Base-by-base conservation (phyloP, 2,113 vertebrate species). In the Halichoerus grypus region DNA sequence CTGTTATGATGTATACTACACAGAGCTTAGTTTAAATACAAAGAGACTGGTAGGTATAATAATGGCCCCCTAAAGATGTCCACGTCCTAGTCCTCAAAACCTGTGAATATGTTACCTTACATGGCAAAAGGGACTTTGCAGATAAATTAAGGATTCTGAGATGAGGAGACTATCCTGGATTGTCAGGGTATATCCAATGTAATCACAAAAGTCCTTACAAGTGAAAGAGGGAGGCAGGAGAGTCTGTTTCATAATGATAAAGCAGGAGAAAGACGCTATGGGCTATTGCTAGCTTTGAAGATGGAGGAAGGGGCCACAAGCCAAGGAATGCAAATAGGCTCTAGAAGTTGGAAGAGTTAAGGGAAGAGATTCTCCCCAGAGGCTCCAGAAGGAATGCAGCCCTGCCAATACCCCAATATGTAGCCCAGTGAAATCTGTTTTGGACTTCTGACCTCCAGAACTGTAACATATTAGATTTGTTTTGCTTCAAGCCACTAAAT, bases 401-500 rank as follows among this genome's bases (percentile, higher is more conserved):
- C 33, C 71, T 51, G n/a, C 28, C 31, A 92, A 49, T 3, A 91
- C 49, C 21, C 36, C 18, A 2, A 53, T 42, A 72, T 49, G 65
- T 33, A 88, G 59, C 10, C 28, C 39, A 76, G 21, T 46, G 53
- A 93, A 92, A 80, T 31, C 51, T 65, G 53, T 14, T 96, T 76
- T 65, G 84, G 89, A 89, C 84, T 86, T 93, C 82, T 39, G 39
- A 89, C 6, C 77, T 84, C 21, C 42, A 95, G 42, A 86, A 94
- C 5, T 3, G 0, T 36, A 95, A 63, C 1, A 81, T 24, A 84
- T 16, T 91, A 71, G 81, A 69, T 87, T 74, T 61, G 19, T 81
- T 86, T 94, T 88, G 59, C 49, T 86, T 83, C 22, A 91, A 74
- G n/a, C 22, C 61, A 95, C 28, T 55, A 90, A 80, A 92, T 69